A percentile compares a stretch with the other conserved stretches of the same genome.
Conservation (phyloP, 2,888 invertebrate species). For the Didymodactylos carnosus region DNA sequence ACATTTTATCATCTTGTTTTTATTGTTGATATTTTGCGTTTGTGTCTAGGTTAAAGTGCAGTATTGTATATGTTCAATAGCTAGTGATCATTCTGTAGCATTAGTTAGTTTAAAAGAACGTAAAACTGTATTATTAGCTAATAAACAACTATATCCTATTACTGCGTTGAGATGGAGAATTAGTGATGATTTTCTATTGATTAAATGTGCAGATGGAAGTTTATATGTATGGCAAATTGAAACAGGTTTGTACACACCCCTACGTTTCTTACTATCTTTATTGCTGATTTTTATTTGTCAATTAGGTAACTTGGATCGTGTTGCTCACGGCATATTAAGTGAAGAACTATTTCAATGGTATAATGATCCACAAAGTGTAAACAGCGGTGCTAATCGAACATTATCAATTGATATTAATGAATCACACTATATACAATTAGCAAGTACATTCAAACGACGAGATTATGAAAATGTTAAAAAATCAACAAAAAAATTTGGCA, state of each 20-base stretch:
- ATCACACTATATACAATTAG: conserved; percentile 23
- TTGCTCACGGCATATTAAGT: conserved; percentile 77
- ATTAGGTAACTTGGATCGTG: conserved; percentile 82
- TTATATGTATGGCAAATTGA: conserved; percentile 99
- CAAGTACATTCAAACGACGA: conserved; percentile 24
- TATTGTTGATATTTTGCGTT: conserved; percentile 12
- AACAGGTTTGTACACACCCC: conserved; percentile 51
- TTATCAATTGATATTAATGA: conserved; percentile 27
- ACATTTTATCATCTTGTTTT: background rate
- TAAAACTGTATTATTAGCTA: conserved; percentile 79
- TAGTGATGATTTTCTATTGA: conserved; percentile 87
- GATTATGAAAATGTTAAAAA: background rate
- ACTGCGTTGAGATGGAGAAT: conserved; percentile 87
- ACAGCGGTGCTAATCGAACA: conserved; percentile 22
- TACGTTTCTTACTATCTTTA: background rate
- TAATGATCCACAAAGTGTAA: conserved; percentile 46
- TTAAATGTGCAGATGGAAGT: conserved; percentile 85
- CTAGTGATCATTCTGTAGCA: conserved; percentile 89
- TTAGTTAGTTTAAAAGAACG: conserved; percentile 71
- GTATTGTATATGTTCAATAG: conserved; percentile 83
- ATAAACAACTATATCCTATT: conserved; percentile 81
- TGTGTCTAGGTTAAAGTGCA: conserved; percentile 59
- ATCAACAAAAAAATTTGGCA: background rate
- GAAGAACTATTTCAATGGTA: conserved; percentile 87
- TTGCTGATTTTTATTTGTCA: conserved; percentile 13